Evolutionary conservation across 2,113 vertebrate genomes (phyloP).

Genomic region (Columba janthina): DNA sequence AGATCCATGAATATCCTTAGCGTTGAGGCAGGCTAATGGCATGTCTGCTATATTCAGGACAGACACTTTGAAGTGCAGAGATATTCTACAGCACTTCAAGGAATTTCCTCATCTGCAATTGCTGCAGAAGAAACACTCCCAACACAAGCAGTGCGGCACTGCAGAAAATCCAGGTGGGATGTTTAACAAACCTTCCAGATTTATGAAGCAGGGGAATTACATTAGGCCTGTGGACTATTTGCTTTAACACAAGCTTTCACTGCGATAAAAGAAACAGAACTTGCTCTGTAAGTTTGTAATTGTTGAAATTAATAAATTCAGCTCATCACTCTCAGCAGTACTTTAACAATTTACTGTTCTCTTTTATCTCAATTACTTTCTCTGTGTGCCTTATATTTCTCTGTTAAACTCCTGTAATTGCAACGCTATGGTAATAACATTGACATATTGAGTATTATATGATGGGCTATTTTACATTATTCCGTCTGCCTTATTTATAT

Average conservation of each 20-base stretch:
- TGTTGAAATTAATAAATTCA: conserved; percentile 19
- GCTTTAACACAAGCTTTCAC: not conserved
- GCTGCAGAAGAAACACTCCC: not conserved
- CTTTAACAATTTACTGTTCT: not conserved
- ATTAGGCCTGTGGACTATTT: not conserved
- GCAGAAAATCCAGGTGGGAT: not conserved
- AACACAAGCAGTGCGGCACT: not conserved
- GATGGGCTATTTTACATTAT: conserved; percentile 56
- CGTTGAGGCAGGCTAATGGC: not conserved
- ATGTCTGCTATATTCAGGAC: not conserved
- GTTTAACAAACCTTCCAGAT: not conserved
- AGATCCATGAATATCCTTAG: not conserved
- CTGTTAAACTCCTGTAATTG: conserved; percentile 57
- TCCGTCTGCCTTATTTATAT: conserved; percentile 46
- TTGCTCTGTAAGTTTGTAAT: conserved; percentile 25
- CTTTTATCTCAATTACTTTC: conserved; percentile 63
- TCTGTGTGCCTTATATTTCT: conserved; percentile 41
- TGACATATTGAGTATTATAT: conserved; percentile 35
- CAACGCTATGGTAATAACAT: conserved; percentile 39
- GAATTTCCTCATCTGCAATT: not conserved
- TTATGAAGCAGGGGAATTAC: conserved; percentile 1
- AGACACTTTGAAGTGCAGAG: not conserved
- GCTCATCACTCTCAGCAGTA: conserved; percentile 12
- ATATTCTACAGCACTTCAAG: not conserved
- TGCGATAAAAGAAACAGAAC: conserved; percentile 11